Conservation (phyloP, 2,113 vertebrate genomes). For the Brevimyrus niger region DNA sequence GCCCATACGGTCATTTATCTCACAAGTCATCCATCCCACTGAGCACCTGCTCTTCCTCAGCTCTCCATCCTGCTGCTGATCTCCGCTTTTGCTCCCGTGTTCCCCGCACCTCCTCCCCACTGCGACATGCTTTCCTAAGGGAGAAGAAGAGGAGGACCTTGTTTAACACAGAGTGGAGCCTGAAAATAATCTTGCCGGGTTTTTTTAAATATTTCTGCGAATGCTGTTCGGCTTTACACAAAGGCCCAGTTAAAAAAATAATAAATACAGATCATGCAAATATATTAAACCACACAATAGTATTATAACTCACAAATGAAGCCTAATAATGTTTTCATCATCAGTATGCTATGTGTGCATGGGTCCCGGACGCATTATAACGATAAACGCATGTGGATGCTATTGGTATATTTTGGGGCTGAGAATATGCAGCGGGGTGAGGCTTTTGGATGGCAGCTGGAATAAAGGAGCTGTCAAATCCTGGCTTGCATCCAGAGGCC, state of each 20-base stretch:
- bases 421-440: not conserved
- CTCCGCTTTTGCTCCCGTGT: slow-evolving; percentile 3
- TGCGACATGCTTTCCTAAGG: not conserved
- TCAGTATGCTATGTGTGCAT: slow-evolving; percentile 6
- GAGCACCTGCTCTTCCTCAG: not conserved
- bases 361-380: not conserved
- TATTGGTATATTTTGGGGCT: not conserved
- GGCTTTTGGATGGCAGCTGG: not conserved
- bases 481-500: slow-evolving; percentile 3
- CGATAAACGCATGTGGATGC: not conserved
- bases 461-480: not conserved
- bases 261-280: not conserved
- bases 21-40: slow-evolving; percentile 15
- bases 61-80: slow-evolving; percentile 11
- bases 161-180: not conserved
- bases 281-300: not conserved
- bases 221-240: not conserved
- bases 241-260: not conserved
- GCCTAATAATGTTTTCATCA: not conserved
- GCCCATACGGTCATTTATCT: not conserved
- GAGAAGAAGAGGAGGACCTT: slow-evolving; percentile 10
- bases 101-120: not conserved
- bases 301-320: not conserved
- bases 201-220: not conserved
- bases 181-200: not conserved